These are phyloP conservation scores for Monoplex corrugatus DNA, from an alignment of 2,888 invertebrate species.

Conservation along the genomic window DNA sequence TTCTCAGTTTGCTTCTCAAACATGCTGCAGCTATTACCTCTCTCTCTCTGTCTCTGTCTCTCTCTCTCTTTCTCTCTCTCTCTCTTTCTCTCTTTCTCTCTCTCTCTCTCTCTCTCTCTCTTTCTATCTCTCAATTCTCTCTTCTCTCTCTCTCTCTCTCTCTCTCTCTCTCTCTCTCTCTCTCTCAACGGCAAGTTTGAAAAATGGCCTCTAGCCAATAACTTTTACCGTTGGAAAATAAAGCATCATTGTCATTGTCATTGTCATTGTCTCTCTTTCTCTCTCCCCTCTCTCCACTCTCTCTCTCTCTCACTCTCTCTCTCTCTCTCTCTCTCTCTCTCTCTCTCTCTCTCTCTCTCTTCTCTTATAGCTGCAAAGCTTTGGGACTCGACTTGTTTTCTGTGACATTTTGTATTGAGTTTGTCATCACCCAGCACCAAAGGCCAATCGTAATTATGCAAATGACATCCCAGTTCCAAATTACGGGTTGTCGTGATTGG, in stretches of 20 bases:
- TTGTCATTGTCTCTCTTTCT: too few relatives aligned
- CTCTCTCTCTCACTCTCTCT: too few relatives aligned
- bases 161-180: neutral
- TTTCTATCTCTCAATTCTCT: neutral
- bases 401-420: neutral
- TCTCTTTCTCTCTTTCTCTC: neutral
- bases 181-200: too few relatives aligned
- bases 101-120: neutral
- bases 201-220: too few relatives aligned
- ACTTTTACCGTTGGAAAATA: too few relatives aligned
- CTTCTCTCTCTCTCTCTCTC: neutral
- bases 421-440: neutral
- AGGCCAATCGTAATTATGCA: conserved; percentile 57
- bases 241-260: too few relatives aligned
- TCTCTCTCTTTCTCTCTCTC: neutral
- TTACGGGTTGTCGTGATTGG: conserved; percentile 49
- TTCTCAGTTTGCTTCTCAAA: too few relatives aligned
- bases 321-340: neutral
- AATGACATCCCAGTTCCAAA: conserved; percentile 52
- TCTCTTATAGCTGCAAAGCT: neutral
- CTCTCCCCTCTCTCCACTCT: too few relatives aligned
- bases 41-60: too few relatives aligned
- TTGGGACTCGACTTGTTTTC: neutral
- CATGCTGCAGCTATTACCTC: too few relatives aligned
- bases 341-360: neutral